A percentile compares a stretch with the other conserved stretches of the same genome.
phyloP scores from a whole-genome alignment of 30 jellyfish, hydroid and myxozoan genomes.

The Calvadosia cruxmelitensis region DNA sequence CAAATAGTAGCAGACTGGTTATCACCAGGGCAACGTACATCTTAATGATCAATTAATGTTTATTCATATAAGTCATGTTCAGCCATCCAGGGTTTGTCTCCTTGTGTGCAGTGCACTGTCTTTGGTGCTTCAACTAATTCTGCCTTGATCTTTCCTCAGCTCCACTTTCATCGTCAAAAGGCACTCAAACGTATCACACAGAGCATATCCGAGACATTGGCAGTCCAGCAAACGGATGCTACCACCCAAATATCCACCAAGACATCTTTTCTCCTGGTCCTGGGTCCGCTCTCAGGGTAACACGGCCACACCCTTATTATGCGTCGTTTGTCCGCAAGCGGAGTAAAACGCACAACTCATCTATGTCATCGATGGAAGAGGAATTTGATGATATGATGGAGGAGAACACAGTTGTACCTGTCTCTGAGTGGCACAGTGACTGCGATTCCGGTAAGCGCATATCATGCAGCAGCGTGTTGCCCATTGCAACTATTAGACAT shows the following conservation, averaged over 20 bases:
- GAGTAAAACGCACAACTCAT: constrained; percentile 12
- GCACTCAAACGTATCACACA: neutral
- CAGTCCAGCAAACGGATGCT: neutral
- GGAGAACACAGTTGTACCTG: constrained; percentile 31
- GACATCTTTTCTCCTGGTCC: neutral
- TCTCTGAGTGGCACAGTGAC: constrained; percentile 58
- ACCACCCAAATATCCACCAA: neutral
- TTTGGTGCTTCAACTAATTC: no score
- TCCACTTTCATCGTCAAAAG: neutral
- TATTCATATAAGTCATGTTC: no score
- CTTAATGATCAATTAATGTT: neutral
- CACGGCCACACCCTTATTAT: constrained; percentile 49
- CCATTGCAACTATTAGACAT: no score
- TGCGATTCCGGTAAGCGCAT: constrained; percentile 64
- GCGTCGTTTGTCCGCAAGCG: constrained; percentile 43
- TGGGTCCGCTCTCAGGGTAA: neutral
- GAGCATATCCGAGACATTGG: neutral
- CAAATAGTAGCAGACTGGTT: no score
- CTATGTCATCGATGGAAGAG: constrained; percentile 78
- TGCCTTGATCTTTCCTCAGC: neutral
- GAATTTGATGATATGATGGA: constrained; percentile 37
- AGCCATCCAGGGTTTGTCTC: no score
- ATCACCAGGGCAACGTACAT: neutral
- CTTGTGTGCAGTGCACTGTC: no score
- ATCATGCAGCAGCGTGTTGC: no score